Evolutionary conservation across 1,140 invertebrate species (phyloP), one percentile per base, ranked within the genome.

Genomic region (Leptopilina clavipes): DNA sequence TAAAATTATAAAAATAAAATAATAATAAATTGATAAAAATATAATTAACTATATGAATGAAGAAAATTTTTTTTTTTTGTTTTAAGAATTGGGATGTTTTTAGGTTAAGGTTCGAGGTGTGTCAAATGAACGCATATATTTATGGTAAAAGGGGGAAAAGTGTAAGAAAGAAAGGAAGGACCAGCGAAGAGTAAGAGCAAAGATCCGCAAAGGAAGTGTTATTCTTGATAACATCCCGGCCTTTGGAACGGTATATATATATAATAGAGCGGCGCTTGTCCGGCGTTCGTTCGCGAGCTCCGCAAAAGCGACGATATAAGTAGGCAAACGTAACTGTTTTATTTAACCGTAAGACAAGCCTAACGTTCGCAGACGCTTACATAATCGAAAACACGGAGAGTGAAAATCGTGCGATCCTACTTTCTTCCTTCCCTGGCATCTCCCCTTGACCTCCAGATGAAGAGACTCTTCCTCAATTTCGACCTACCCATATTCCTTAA

Each of bases 351-450:
- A 86, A 86, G 85, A 79, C 79, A 77, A 75, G 79, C 75, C 25
- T 78, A 76, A 81, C 74, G 81, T 82, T 74, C 79, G 37, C 37
- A 65, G 81, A 71, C 78, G 76, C 83, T 88, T 88, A 85, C 84
- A 86, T 87, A 89, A 89, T 89, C 86, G 86, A 89, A 88, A 88
- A 88, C 87, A 88, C 85, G 76, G 87, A 89, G 87, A 89, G 87
- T 89, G 87, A 88, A 89, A 88, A 89, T 89, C 84, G 84, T 81
- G 81, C 78, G 86, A 87, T 86, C 79, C 81, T 85, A 85, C 84
- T 84, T 87, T 87, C 86, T 80, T 82, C 81, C 79, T 79, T 79
- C 44, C 70, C 76, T 70, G 59, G 59, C 37, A 31, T 52, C 72
- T 80, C 65, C 44, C 45, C 25, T 44, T n/a, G 54, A 43, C 19